Conservation (phyloP, 2,113 vertebrate species). For the Epinephelus lanceolatus region DNA sequence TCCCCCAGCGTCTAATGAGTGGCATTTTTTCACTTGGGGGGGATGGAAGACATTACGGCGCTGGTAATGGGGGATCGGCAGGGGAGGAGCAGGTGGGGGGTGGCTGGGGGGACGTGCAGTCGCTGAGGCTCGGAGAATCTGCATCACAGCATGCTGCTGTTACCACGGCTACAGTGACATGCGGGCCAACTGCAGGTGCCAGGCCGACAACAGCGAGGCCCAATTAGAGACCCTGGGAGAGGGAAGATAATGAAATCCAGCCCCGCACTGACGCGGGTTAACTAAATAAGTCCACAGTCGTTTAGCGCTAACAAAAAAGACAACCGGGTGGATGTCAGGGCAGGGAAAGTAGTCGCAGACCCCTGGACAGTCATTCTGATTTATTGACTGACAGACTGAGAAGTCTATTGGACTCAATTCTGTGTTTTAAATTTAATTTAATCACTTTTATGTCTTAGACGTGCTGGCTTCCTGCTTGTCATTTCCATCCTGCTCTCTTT, state of each 20-base stretch:
- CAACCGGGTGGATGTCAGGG: constrained; percentile 54
- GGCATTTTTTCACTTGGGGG: constrained; percentile 56
- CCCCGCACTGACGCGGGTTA: constrained; percentile 76
- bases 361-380: constrained; percentile 43
- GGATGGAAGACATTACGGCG: constrained; percentile 55
- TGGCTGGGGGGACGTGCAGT: constrained; percentile 27
- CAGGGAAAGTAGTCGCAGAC: constrained; percentile 53
- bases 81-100: constrained; percentile 53
- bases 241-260: constrained; percentile 81
- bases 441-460: constrained; percentile 10
- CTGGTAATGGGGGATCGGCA: constrained; percentile 52
- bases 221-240: constrained; percentile 83
- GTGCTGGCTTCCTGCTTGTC: not conserved
- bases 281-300: constrained; percentile 78
- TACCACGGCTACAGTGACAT: constrained; percentile 84
- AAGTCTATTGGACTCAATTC: not conserved
- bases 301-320: constrained; percentile 77
- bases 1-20: constrained; percentile 55
- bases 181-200: constrained; percentile 82
- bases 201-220: constrained; percentile 76
- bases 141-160: constrained; percentile 79
- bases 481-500: not conserved
- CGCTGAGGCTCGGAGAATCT: constrained; percentile 64
- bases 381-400: constrained; percentile 45
- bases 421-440: not conserved